Percentiles rank a stretch among this genome's conserved stretches.
These are phyloP conservation scores for Drosophila pseudoananassae DNA, from an alignment of 1,140 invertebrate genomes.

Conservation along the genomic window DNA sequence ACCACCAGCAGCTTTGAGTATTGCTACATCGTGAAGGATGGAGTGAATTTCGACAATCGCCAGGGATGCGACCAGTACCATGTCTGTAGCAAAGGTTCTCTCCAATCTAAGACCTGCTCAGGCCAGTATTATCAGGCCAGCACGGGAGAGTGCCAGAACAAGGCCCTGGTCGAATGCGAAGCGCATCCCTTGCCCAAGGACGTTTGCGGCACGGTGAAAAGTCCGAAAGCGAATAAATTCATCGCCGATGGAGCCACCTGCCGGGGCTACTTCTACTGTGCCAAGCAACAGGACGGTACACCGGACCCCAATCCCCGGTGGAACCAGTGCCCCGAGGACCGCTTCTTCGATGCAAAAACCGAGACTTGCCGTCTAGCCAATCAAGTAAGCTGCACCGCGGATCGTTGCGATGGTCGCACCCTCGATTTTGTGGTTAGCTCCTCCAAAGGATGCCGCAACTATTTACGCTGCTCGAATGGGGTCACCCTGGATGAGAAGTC, in stretches of 20 bases:
- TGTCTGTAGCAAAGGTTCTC: slow-evolving; percentile 41
- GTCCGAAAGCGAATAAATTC: slow-evolving; percentile 35
- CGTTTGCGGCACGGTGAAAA: slow-evolving; percentile 61
- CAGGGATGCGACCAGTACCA: slow-evolving; percentile 59
- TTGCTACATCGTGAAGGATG: slow-evolving; percentile 64
- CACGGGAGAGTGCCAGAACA: slow-evolving; percentile 47
- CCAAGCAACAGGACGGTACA: slow-evolving; percentile 8
- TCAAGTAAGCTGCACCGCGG: slow-evolving; percentile 47
- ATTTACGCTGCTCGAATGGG: slow-evolving; percentile 51
- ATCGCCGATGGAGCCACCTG: slow-evolving; percentile 67
- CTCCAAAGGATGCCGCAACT: slow-evolving; percentile 58
- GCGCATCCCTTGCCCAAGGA: slow-evolving; percentile 66
- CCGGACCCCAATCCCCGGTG: slow-evolving; percentile 53
- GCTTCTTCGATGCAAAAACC: slow-evolving; percentile 56
- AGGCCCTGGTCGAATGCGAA: slow-evolving; percentile 51
- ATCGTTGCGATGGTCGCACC: slow-evolving; percentile 72
- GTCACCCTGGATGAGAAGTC: slow-evolving; percentile 38
- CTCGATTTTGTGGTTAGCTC: slow-evolving; percentile 42
- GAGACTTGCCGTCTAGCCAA: slow-evolving; percentile 42
- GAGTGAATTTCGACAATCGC: slow-evolving; percentile 51
- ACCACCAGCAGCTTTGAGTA: slow-evolving; percentile 53
- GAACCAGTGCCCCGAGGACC: slow-evolving; percentile 47
- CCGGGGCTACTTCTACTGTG: slow-evolving; percentile 68
- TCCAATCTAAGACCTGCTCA: slow-evolving; percentile 42
- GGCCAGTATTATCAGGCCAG: slow-evolving; percentile 54